Conservation (phyloP, 1,140 invertebrate species). For the Drosophila biarmipes region DNA sequence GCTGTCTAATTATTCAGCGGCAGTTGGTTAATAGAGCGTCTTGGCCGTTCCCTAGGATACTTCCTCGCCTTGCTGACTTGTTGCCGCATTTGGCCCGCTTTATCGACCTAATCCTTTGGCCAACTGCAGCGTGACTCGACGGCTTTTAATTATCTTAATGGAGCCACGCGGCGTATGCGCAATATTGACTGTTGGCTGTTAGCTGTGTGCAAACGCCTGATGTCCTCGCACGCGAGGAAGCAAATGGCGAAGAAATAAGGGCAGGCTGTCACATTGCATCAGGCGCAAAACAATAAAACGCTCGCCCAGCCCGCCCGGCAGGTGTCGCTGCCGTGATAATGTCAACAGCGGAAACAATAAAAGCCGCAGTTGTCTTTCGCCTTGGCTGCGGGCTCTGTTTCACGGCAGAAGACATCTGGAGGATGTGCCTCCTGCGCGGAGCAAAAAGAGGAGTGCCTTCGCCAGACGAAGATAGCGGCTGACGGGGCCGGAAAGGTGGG, state of each 20-base stretch:
- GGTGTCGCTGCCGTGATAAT: conserved; percentile 77
- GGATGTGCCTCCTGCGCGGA: conserved; percentile 7
- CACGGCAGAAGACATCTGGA: conserved; percentile 19
- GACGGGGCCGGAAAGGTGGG: conserved; percentile 26
- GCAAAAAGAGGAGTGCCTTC: conserved; percentile 22
- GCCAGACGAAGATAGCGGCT: conserved; percentile 43
- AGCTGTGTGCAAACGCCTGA: conserved; percentile 26
- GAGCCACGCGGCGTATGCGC: conserved; percentile 55
- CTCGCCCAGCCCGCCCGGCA: conserved; percentile 57
- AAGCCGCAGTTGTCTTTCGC: conserved; percentile 76
- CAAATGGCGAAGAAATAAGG: conserved; percentile 3
- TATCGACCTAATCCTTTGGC: conserved; percentile 49
- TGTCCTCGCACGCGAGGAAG: conserved; percentile 14
- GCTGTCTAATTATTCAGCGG: conserved; percentile 54
- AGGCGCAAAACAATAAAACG: conserved; percentile 70
- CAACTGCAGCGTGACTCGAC: conserved; percentile 18
- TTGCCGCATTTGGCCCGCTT: conserved; percentile 45
- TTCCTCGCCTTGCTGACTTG: conserved; percentile 7
- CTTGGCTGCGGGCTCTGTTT: conserved; percentile 46
- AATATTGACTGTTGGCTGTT: conserved; percentile 62
- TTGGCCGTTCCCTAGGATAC: neutral
- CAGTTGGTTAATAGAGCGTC: conserved; percentile 44
- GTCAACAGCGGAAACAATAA: conserved; percentile 82
- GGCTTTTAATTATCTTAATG: conserved; percentile 75
- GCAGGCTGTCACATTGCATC: conserved; percentile 63